phyloP scores from a whole-genome alignment of 2,797 vertebrate species.

The Muraenolepis orangiensis region DNA sequence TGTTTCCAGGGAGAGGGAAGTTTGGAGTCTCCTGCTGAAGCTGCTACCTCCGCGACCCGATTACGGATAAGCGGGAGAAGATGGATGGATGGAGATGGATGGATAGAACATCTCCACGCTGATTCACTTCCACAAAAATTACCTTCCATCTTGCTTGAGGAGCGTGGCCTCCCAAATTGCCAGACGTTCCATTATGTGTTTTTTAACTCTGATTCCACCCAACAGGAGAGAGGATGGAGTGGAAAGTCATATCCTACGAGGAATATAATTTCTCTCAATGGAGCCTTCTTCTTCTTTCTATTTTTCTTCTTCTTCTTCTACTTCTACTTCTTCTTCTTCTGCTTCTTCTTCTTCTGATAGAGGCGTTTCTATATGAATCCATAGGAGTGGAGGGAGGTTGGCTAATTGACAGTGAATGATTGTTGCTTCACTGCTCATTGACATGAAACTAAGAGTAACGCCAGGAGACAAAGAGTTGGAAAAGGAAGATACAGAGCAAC shows the following conservation, averaged over 20 bases:
- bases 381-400: background rate
- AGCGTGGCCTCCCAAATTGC: background rate
- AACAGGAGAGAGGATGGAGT: constrained; percentile 20
- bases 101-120: background rate
- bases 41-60: no score
- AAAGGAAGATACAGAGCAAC: background rate
- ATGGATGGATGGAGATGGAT: no score
- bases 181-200: background rate
- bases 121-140: background rate
- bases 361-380: constrained; percentile 26
- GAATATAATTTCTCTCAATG: constrained; percentile 54
- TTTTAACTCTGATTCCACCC: background rate
- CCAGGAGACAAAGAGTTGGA: background rate
- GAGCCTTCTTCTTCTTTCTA: constrained; percentile 29
- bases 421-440: background rate
- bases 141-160: constrained; percentile 12
- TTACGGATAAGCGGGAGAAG: no score
- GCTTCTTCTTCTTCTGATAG: constrained; percentile 61
- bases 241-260: no score
- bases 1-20: no score
- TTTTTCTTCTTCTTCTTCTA: no score
- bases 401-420: background rate
- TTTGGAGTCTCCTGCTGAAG: no score
- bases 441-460: background rate
- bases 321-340: background rate